A percentile compares a stretch with the other conserved stretches of the same genome.
Evolutionary conservation across 2,797 vertebrate species (phyloP).

Genomic region (Tangara arthus): DNA sequence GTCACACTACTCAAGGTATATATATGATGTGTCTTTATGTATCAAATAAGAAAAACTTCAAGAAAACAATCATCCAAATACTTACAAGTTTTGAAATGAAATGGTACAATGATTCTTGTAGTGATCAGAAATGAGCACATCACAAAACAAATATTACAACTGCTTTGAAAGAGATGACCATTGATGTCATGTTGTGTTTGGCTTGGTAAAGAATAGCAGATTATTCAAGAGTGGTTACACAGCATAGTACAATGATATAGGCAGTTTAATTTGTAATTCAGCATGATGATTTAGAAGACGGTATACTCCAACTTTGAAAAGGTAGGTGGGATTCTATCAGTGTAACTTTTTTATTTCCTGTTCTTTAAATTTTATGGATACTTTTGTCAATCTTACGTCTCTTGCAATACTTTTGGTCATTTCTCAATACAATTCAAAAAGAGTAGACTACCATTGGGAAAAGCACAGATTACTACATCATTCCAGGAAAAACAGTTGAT

Average conservation of each 20-base stretch:
- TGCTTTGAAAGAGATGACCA: background rate
- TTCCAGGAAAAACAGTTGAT: background rate
- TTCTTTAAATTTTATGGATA: background rate
- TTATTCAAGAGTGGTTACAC: background rate
- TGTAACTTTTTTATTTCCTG: background rate
- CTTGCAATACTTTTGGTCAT: background rate
- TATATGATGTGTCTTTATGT: background rate
- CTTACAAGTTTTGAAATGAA: background rate
- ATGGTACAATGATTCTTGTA: background rate
- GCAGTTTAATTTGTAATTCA: background rate
- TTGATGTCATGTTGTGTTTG: background rate
- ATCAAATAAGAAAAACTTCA: background rate
- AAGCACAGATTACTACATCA: background rate
- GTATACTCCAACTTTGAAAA: background rate
- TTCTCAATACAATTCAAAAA: background rate
- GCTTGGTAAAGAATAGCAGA: background rate
- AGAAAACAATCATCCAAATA: background rate
- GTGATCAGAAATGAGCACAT: background rate
- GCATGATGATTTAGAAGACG: background rate
- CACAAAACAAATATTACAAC: background rate
- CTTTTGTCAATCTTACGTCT: background rate
- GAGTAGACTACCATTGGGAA: background rate
- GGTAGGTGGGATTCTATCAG: accelerated
- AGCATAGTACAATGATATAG: background rate
- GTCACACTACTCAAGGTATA: background rate